Base-by-base conservation (phyloP, 2,888 invertebrate species). In the Brachypalpus laphriformis region DNA sequence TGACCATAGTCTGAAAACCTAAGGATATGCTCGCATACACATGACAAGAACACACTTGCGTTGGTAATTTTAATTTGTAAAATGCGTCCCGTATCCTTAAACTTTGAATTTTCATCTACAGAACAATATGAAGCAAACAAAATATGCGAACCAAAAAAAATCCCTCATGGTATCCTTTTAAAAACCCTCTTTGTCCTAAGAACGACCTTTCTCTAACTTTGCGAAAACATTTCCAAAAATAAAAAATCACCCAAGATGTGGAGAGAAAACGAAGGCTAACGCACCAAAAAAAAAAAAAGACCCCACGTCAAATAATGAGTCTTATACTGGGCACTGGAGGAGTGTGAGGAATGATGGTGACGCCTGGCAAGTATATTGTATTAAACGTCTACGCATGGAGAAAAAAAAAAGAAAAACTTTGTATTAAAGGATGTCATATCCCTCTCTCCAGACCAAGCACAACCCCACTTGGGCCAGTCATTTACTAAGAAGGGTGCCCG, bases 401-500 rank as follows among this genome's bases (percentile, higher is more conserved):
- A 34, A 28, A 61, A 54, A 40, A 51, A 56, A 70, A 66, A 34
- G 11, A 5, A 28, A 49, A 66, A 51, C 18, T 16, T 16, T 74
- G 54, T 74, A 80, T 68, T 65, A 80, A 80, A 59, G 80, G 80
- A 80, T 80, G 74, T 68, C 66, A 80, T 80, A 66, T 80, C 74
- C 74, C 51, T 45, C 63, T 28, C 59, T 59, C 56, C 45, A 5
- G 20, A 6, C 31, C 65, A 20, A 28, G n/a, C 1, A 9, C 34
- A 66, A 72, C 63, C 72, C 72, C 72, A 80, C 72, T 80, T 51
- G 65, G 72, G 49, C 61, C 65, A 59, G 57, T 80, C 74, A 80
- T 80, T 80, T 80, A 57, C 74, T 45, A 66, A 80, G 66, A 66
- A 66, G 74, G 80, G 80, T 74, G 74, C 66, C 66, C 61, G 42